phyloP scores from a whole-genome alignment of 2,888 invertebrate species.

The Drosophila limbata region DNA sequence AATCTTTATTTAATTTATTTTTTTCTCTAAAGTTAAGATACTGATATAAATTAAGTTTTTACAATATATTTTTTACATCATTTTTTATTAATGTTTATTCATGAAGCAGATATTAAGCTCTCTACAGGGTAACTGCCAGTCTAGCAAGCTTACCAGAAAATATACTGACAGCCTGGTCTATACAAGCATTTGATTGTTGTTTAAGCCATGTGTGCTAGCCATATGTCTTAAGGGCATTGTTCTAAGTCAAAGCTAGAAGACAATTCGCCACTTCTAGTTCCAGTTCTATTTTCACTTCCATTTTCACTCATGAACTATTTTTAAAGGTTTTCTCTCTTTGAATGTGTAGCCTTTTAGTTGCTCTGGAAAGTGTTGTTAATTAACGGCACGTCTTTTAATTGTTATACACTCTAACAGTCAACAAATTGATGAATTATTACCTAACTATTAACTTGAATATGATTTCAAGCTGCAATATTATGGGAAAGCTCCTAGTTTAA shows the following conservation, averaged over 20 bases:
- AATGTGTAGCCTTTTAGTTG: slow-evolving; percentile 48
- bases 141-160: neutral
- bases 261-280: slow-evolving; percentile 28
- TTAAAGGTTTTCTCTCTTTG: slow-evolving; percentile 4
- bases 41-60: neutral
- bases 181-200: slow-evolving; percentile 40
- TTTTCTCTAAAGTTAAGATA: neutral
- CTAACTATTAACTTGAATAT: no score
- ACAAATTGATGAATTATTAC: neutral
- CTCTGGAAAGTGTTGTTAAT: slow-evolving; percentile 33
- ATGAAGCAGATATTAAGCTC: neutral
- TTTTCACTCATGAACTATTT: slow-evolving; percentile 19
- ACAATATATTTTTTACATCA: neutral
- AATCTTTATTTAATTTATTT: neutral
- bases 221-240: slow-evolving; percentile 47
- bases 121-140: slow-evolving; percentile 3
- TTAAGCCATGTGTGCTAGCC: slow-evolving; percentile 26
- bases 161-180: slow-evolving; percentile 32
- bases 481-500: neutral
- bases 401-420: neutral
- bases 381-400: slow-evolving; percentile 26
- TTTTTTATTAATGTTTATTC: neutral
- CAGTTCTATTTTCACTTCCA: slow-evolving; percentile 14
- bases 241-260: slow-evolving; percentile 28
- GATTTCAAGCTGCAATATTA: neutral